Evolutionary conservation across 2,113 vertebrate genomes (phyloP).

Genomic region (Lipophrys pholis): DNA sequence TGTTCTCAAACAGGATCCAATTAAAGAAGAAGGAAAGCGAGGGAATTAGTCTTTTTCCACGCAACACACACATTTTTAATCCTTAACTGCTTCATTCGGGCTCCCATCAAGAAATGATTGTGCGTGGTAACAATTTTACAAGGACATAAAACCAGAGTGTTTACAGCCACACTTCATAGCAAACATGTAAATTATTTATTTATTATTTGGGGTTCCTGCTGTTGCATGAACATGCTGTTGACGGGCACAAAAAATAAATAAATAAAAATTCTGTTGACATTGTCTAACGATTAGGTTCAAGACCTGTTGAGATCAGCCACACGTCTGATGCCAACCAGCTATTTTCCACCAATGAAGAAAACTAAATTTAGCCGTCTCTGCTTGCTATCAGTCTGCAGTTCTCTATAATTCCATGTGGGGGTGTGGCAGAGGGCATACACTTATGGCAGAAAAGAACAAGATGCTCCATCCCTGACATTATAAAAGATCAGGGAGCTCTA

Average conservation of each 20-base stretch:
- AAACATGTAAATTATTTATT: conserved; percentile 29
- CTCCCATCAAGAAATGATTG: neutral
- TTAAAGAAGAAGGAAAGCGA: conserved; percentile 38
- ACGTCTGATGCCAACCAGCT: conserved; percentile 18
- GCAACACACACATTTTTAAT: conserved; percentile 1
- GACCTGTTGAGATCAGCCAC: conserved; percentile 54
- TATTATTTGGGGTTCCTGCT: conserved; percentile 6
- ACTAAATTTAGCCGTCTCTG: conserved; percentile 34
- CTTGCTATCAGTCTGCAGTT: conserved; percentile 60
- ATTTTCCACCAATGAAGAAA: conserved; percentile 21
- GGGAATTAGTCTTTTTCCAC: neutral
- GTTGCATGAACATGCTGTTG: conserved; percentile 21
- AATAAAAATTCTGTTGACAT: conserved; percentile 39
- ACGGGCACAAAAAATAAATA: conserved; percentile 31
- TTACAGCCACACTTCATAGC: conserved; percentile 29
- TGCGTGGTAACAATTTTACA: conserved; percentile 14
- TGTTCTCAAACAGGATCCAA: conserved; percentile 44
- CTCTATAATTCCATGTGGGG: conserved; percentile 67
- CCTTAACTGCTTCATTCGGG: neutral
- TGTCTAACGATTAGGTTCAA: conserved; percentile 36
- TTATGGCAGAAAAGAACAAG: conserved; percentile 67
- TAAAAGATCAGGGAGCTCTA: conserved; percentile 82
- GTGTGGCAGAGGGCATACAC: conserved; percentile 58
- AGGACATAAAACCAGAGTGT: conserved; percentile 6
- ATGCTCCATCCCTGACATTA: conserved; percentile 81